Evolutionary conservation across 2,797 vertebrate genomes (phyloP).

Genomic region (Sebastes vulpes): DNA sequence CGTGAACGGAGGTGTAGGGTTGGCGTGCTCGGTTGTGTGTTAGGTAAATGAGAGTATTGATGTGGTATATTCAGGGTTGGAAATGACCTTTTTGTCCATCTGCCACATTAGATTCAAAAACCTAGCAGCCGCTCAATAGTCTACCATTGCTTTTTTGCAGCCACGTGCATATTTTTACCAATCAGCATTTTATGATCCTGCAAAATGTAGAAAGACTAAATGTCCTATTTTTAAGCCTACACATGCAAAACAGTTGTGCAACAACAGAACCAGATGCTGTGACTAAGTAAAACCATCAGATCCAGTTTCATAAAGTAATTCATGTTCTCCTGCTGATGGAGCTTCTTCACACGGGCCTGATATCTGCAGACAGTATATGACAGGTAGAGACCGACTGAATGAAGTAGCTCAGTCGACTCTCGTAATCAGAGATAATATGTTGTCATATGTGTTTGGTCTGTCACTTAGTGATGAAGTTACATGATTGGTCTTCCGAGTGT

Average conservation of each 20-base stretch:
- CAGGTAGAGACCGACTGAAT: background rate
- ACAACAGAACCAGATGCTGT: background rate
- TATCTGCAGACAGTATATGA: background rate
- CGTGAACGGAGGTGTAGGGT: background rate
- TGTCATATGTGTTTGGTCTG: no score
- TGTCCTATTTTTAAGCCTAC: background rate
- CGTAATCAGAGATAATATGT: background rate
- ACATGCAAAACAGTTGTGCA: background rate
- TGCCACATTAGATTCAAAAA: no score
- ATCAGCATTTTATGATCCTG: background rate
- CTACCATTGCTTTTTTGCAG: no score
- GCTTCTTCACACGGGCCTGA: background rate
- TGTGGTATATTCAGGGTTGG: no score
- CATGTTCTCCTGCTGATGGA: background rate
- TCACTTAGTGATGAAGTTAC: no score
- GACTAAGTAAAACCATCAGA: background rate
- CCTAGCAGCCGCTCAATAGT: no score
- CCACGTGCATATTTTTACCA: no score
- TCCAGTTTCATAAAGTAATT: background rate
- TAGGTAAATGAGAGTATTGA: background rate
- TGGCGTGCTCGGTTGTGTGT: background rate
- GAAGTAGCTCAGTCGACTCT: background rate
- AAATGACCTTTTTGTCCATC: no score
- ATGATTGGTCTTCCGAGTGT: no score
- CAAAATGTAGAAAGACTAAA: background rate